Evolutionary conservation across 2,797 vertebrate genomes (phyloP).

Genomic region (Characodon lateralis): DNA sequence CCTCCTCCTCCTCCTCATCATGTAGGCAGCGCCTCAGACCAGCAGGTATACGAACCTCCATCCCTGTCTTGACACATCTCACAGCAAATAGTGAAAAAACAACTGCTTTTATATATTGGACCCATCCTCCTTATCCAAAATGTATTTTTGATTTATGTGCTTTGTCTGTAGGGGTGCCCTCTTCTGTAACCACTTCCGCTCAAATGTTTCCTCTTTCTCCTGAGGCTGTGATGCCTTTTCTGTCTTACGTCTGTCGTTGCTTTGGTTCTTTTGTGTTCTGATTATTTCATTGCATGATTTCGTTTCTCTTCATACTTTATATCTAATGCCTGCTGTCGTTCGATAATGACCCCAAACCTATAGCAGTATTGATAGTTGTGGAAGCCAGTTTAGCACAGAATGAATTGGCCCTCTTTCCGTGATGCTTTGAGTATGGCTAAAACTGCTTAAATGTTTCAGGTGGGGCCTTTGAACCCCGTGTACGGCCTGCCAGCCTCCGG

Average conservation of each 20-base stretch:
- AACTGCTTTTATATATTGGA: not conserved
- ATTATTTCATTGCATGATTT: constrained; percentile 6
- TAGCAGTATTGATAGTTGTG: not conserved
- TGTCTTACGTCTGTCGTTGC: not conserved
- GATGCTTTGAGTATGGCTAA: not conserved
- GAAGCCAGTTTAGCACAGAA: too few relatives aligned
- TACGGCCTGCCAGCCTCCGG: constrained; percentile 81
- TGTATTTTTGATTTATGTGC: not conserved
- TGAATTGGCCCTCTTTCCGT: not conserved
- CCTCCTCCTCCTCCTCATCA: constrained; percentile 79
- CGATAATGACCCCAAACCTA: too few relatives aligned
- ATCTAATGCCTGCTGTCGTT: not conserved
- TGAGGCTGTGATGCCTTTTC: constrained; percentile 8
- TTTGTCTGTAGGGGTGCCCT: not conserved
- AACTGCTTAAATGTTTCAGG: constrained; percentile 65
- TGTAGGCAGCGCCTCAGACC: constrained; percentile 89
- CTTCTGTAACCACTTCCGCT: constrained; percentile 1
- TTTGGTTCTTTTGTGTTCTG: not conserved
- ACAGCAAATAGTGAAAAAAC: not conserved
- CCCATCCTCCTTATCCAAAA: not conserved
- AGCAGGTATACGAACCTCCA: constrained; percentile 87
- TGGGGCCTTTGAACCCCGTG: constrained; percentile 81
- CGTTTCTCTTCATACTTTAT: not conserved
- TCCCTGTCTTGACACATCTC: constrained; percentile 18
- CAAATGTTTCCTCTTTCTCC: not conserved